phyloP scores from a whole-genome alignment of 2,888 invertebrate species.

The Macropis europaea region DNA sequence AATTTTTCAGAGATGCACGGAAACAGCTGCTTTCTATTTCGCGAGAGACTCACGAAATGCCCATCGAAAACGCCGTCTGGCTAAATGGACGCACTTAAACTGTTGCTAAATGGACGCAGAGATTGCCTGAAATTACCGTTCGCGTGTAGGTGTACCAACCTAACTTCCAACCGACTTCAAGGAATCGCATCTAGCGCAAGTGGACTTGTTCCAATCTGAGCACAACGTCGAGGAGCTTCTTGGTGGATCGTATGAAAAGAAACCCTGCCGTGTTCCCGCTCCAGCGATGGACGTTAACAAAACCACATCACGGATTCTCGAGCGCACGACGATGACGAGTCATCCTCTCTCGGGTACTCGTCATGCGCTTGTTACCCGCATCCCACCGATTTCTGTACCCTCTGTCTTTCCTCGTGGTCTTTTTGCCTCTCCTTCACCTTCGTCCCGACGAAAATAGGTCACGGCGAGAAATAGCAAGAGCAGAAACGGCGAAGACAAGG shows the following conservation, averaged over 20 bases:
- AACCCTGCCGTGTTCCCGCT: neutral
- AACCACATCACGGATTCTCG: neutral
- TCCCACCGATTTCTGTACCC: neutral
- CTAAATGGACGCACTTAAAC: neutral
- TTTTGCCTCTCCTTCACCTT: neutral
- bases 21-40: neutral
- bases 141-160: neutral
- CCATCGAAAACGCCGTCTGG: neutral
- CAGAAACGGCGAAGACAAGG: constrained; percentile 9
- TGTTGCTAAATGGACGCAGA: neutral
- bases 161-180: neutral
- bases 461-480: constrained; percentile 18
- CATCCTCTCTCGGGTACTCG: no score
- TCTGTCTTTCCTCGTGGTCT: neutral
- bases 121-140: constrained; percentile 5
- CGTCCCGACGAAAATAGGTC: constrained; percentile 24
- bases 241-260: neutral
- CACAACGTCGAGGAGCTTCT: neutral
- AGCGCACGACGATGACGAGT: neutral
- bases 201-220: neutral
- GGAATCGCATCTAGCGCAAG: neutral
- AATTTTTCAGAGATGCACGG: no score
- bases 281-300: neutral
- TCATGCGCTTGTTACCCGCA: neutral
- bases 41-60: neutral